phyloP scores from a whole-genome alignment of 53 echinoderm and acorn worm genomes.

The Pentamera pediparva region DNA sequence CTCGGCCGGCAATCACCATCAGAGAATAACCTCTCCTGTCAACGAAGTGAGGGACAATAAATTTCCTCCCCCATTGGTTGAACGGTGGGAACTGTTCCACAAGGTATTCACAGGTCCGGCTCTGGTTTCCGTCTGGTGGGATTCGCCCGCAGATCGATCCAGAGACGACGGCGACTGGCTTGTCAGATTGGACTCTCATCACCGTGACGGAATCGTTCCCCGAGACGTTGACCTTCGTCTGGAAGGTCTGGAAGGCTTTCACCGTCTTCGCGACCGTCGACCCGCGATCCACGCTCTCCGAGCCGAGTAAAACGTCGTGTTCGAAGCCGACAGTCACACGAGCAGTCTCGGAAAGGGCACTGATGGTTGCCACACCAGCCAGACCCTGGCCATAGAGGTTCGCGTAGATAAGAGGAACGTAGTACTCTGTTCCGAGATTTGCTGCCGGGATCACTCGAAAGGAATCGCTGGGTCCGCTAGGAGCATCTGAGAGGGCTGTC shows the following conservation, averaged over 20 bases:
- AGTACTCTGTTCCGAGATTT: constrained; percentile 4
- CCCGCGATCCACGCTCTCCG: not conserved
- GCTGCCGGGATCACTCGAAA: not conserved
- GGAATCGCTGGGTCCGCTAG: not conserved
- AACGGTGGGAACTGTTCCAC: constrained; percentile 30
- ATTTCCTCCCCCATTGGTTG: constrained; percentile 11
- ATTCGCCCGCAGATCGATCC: constrained; percentile 22
- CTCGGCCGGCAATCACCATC: not conserved
- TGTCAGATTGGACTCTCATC: constrained; percentile 4
- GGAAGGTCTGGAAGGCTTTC: not conserved
- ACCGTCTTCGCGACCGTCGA: not conserved
- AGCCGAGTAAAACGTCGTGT: not conserved
- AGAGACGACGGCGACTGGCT: constrained; percentile 10
- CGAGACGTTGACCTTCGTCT: not conserved
- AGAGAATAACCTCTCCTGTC: not conserved
- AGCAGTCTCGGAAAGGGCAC: not conserved
- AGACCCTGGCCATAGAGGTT: too few species aligned
- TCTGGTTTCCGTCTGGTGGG: not conserved
- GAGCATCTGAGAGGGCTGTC: not conserved
- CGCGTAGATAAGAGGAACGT: not conserved
- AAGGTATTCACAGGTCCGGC: constrained; percentile 17
- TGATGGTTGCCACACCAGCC: constrained; percentile 5
- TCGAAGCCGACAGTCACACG: not conserved
- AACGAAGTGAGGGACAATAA: not conserved
- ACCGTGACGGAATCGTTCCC: not conserved